Evolutionary conservation across 2,113 vertebrate species (phyloP).

Genomic region (Tauraco erythrolophus): DNA sequence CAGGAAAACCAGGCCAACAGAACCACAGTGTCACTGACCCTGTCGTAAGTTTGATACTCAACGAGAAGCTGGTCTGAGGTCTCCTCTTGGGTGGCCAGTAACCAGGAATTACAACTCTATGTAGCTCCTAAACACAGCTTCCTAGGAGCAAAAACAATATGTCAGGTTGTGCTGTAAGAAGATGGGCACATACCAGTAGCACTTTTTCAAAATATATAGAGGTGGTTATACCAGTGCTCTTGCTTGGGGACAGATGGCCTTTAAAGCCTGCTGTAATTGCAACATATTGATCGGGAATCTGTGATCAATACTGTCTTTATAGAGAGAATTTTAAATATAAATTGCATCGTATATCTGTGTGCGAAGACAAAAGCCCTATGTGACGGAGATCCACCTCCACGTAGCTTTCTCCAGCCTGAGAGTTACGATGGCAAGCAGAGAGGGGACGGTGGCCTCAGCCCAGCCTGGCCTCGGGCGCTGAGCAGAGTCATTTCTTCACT

Average conservation of each 20-base stretch:
- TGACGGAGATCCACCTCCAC: neutral
- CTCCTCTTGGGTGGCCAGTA: neutral
- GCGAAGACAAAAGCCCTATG: neutral
- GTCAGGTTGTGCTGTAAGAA: neutral
- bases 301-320: slow-evolving; percentile 70
- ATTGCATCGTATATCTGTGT: slow-evolving; percentile 66
- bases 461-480: neutral
- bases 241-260: slow-evolving; percentile 52
- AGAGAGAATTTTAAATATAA: slow-evolving; percentile 69
- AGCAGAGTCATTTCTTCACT: neutral
- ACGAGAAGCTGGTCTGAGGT: neutral
- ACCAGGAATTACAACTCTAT: neutral
- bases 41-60: neutral
- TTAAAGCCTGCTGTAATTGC: slow-evolving; percentile 63
- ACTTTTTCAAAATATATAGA: neutral
- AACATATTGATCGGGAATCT: slow-evolving; percentile 60
- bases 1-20: neutral
- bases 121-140: neutral
- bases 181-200: neutral
- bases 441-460: neutral
- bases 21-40: neutral
- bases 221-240: neutral
- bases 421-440: accelerated
- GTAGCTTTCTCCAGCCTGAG: neutral
- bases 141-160: neutral